Base-by-base conservation (phyloP, 2,113 vertebrate genomes). In the Peromyscus californicus region DNA sequence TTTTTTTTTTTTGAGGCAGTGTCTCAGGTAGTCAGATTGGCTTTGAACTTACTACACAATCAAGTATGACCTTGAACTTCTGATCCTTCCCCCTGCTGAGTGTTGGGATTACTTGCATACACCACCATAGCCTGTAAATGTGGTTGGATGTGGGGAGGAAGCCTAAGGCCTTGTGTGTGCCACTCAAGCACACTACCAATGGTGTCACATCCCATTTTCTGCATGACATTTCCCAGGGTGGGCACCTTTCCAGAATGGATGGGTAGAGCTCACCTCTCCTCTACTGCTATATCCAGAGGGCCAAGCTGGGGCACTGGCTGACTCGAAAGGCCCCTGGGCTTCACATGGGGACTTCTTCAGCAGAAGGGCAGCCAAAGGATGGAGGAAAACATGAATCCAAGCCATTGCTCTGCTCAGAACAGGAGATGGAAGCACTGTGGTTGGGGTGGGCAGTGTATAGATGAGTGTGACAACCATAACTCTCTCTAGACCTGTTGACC, bases 271-370 rank as follows among this genome's bases (percentile, higher is more conserved):
- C 39, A 22, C 6, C 4, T 48, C 3, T n/a, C 39, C 21, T 21
- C 9, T 0, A 10, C 11, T 1, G 5, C 29, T 31, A 33, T n/a
- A 31, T 48, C 24, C 0, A 4, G 0, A 1, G 31, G 6, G 76
- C 6, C 5, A 51, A 33, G 48, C n/a, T 16, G 8, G 48, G 7
- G 26, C 29, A 19, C 61, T 42, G n/a, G 24, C 0, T 10, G 36
- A 51, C 33, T 79, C 48, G 31, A 17, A 72, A 9, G 15, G 31
- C 9, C 65, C 42, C 57, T 17, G 24, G 76, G 76, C 26, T 69
- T 0, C 48, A 59, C 33, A 7, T 4, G 48, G 8, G 59, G 63
- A 22, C 21, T 13, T 54, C 39, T n/a, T 45, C 10, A 45, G 65
- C 36, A 31, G 74, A 12, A 0, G 1, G 7, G 36, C 1, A 13